A percentile compares a stretch with the other conserved stretches of the same genome.
Evolutionary conservation across 1,140 invertebrate genomes (phyloP).

Genomic region (Macrosteles quadrilineatus): DNA sequence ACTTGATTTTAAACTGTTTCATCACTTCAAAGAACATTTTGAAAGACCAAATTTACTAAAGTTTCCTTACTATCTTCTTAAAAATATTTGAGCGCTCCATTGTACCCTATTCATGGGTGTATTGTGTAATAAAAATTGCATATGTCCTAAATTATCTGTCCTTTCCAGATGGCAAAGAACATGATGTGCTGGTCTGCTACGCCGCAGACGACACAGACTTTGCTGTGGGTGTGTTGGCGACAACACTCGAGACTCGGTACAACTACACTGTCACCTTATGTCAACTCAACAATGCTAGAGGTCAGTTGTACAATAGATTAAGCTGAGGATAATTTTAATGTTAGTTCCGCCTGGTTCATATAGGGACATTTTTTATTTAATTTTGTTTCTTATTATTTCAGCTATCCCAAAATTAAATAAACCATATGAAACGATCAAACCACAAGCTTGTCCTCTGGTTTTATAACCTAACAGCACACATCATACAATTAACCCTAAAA

Average conservation of each 20-base stretch:
- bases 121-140: no score
- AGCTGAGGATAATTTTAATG: not conserved
- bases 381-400: no score
- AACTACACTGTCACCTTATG: slow-evolving; percentile 7
- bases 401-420: not conserved
- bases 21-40: no score
- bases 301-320: not conserved
- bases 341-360: no score
- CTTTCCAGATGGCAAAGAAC: slow-evolving; percentile 52
- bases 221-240: slow-evolving; percentile 19
- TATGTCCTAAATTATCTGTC: no score
- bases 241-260: not conserved
- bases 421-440: not conserved
- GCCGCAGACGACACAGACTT: slow-evolving; percentile 52
- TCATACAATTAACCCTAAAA: not conserved
- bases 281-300: slow-evolving; percentile 16
- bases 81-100: no score
- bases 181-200: slow-evolving; percentile 53
- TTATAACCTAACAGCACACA: not conserved
- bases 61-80: no score
- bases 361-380: not conserved
- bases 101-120: no score
- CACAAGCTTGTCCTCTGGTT: not conserved
- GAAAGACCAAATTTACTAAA: no score
- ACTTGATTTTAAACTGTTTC: not conserved